Evolutionary conservation across 1,140 invertebrate genomes (phyloP).

Genomic region (Leguminivora glycinivorella): DNA sequence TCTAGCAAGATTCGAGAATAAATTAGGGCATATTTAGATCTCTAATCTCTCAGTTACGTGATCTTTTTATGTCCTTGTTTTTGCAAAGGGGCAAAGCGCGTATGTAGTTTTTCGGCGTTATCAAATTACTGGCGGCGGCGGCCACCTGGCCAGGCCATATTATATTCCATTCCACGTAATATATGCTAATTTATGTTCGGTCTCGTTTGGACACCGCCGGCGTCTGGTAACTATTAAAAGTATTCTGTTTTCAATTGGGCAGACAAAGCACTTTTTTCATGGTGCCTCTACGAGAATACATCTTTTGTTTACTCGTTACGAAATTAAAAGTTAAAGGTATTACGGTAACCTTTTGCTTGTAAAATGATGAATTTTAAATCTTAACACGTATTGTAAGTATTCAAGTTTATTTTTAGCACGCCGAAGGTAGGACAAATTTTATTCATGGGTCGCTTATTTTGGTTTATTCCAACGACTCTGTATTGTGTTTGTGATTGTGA

Average conservation of each 20-base stretch:
- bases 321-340: not conserved
- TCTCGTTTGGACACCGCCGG: conserved; percentile 31
- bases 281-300: not conserved
- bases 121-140: conserved; percentile 51
- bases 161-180: conserved; percentile 34
- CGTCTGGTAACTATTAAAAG: conserved; percentile 4
- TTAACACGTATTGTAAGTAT: not conserved
- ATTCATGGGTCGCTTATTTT: too few species aligned
- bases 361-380: not conserved
- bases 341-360: not conserved
- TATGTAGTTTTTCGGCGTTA: conserved; percentile 53
- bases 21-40: not conserved
- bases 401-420: too few species aligned
- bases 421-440: too few species aligned
- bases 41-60: not conserved
- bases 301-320: conserved; percentile 2
- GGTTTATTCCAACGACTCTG: too few species aligned
- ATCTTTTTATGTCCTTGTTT: conserved; percentile 39
- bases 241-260: conserved; percentile 27
- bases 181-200: conserved; percentile 45
- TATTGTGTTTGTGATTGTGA: too few species aligned
- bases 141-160: conserved; percentile 41
- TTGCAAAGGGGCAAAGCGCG: conserved; percentile 44
- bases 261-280: conserved; percentile 37
- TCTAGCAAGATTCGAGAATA: not conserved